Conservation (phyloP, 2,113 vertebrate genomes). For the Eubucco bourcierii region DNA sequence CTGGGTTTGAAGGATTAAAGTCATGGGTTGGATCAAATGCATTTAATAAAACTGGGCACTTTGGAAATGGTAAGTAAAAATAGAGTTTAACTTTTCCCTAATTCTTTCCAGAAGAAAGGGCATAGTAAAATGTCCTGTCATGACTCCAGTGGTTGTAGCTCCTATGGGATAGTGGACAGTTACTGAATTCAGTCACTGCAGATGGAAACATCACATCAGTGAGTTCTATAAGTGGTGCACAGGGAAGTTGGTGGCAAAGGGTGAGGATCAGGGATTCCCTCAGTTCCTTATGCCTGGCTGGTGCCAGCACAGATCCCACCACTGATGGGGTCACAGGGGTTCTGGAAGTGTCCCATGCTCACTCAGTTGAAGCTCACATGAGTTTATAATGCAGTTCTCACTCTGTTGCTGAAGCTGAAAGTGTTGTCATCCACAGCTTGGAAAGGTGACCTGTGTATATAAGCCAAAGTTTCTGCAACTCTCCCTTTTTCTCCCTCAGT, state of each 20-base stretch:
- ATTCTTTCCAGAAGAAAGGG: not conserved
- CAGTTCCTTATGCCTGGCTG: not conserved
- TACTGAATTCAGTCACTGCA: not conserved
- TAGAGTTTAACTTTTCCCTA: not conserved
- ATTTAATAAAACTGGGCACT: not conserved
- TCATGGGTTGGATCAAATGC: not conserved
- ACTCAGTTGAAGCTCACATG: not conserved
- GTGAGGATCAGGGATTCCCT: not conserved
- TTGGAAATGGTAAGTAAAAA: not conserved
- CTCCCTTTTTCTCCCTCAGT: not conserved
- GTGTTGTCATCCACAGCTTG: not conserved
- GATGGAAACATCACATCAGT: accelerated
- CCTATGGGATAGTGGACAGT: not conserved
- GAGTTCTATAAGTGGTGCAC: not conserved
- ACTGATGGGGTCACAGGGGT: not conserved
- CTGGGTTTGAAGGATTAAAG: not conserved
- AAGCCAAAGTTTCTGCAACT: not conserved
- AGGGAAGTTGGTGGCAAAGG: not conserved
- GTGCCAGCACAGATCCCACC: not conserved
- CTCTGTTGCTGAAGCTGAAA: not conserved
- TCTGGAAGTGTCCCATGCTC: not conserved
- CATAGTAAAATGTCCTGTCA: not conserved
- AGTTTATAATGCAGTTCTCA: not conserved
- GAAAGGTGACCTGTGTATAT: not conserved
- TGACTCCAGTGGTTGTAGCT: not conserved